Evolutionary conservation across 1,140 invertebrate species (phyloP).

Genomic region (Lithobius niger): DNA sequence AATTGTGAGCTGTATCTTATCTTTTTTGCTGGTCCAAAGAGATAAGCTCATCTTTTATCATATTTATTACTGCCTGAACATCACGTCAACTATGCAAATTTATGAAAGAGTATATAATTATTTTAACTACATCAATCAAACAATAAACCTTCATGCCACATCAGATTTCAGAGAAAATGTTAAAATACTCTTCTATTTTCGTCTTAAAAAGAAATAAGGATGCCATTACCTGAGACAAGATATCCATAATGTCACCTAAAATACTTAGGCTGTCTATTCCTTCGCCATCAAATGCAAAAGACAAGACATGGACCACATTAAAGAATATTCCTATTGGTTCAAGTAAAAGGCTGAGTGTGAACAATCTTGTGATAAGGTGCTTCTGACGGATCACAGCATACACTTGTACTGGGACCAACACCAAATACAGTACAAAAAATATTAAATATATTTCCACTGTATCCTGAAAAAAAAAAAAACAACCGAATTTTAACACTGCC

Average conservation of each 20-base stretch:
- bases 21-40: too few relatives aligned
- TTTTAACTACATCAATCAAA: too few relatives aligned
- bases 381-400: constrained; percentile 74
- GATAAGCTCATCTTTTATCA: too few relatives aligned
- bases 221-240: constrained; percentile 71
- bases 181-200: too few relatives aligned
- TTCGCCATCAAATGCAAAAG: constrained; percentile 77
- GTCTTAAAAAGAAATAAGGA: too few relatives aligned
- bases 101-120: too few relatives aligned
- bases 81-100: too few relatives aligned
- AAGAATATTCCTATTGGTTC: constrained; percentile 72
- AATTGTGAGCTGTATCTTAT: too few relatives aligned
- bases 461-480: constrained; percentile 42
- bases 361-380: constrained; percentile 80
- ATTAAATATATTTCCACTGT: constrained; percentile 81
- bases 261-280: constrained; percentile 65
- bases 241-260: constrained; percentile 80
- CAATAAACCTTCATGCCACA: too few relatives aligned
- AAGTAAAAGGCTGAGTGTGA: constrained; percentile 69
- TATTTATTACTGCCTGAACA: too few relatives aligned
- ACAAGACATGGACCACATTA: constrained; percentile 74
- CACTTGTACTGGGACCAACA: constrained; percentile 74
- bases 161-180: too few relatives aligned
- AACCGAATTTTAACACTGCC: too few relatives aligned
- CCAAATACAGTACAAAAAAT: constrained; percentile 74